Evolutionary conservation across 37 sponge, comb jelly and placozoan genomes (phyloP).

Genomic region (Ianthella basta): DNA sequence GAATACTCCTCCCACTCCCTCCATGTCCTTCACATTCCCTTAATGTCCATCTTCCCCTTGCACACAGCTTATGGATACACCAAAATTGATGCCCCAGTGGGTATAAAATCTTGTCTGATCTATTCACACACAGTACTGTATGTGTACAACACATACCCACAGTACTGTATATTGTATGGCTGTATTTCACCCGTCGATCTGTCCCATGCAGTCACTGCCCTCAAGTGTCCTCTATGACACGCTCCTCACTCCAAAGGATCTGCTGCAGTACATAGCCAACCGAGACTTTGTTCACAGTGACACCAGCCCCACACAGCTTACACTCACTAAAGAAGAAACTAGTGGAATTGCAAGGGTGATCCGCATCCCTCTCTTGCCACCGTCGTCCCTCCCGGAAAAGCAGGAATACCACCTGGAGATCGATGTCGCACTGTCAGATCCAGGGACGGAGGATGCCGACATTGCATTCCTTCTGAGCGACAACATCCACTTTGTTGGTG

Average conservation of each 20-base stretch:
- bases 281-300: not conserved
- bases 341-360: not conserved
- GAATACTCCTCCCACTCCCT: no score
- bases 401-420: not conserved
- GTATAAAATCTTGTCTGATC: no score
- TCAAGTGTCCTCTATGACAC: not conserved
- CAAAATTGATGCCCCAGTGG: no score
- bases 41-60: no score
- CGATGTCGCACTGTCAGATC: not conserved
- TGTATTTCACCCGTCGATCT: no score
- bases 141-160: no score
- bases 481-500: not conserved
- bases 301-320: not conserved
- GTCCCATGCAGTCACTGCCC: no score
- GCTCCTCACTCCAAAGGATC: conserved; percentile 5
- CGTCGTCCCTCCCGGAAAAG: not conserved
- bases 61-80: no score
- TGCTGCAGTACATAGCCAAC: not conserved
- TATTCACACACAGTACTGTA: no score
- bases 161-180: no score
- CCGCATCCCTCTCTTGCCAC: conserved; percentile 1
- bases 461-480: conserved; percentile 17
- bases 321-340: not conserved
- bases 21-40: no score
- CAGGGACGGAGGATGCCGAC: conserved; percentile 23